A percentile compares a stretch with the other conserved stretches of the same genome.
phyloP scores from a whole-genome alignment of 2,797 vertebrate species.

The Sebastes elongatus region DNA sequence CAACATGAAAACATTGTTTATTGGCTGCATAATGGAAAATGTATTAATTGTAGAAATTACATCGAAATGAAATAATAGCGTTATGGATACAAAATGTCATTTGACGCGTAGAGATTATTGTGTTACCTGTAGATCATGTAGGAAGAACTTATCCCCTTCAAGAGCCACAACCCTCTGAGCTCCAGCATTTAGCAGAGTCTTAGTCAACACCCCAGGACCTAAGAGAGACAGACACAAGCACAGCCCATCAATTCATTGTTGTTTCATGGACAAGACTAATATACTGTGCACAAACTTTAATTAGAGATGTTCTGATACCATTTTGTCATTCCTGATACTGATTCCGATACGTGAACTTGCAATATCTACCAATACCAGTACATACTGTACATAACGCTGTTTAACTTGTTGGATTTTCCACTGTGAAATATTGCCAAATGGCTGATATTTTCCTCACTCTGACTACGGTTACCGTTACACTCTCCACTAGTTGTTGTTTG shows the following conservation, averaged over 20 bases:
- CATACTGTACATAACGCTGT: too few relatives aligned
- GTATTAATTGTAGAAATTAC: background rate
- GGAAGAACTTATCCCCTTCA: constrained; percentile 85
- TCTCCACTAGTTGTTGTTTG: too few relatives aligned
- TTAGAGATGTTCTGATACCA: too few relatives aligned
- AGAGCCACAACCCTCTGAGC: constrained; percentile 88
- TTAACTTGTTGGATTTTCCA: too few relatives aligned
- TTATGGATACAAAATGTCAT: background rate
- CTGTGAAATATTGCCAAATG: too few relatives aligned
- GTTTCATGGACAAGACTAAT: background rate
- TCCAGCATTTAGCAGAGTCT: constrained; percentile 87
- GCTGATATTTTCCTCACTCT: too few relatives aligned
- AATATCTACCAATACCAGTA: too few relatives aligned
- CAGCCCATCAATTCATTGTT: background rate
- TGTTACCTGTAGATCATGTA: constrained; percentile 87
- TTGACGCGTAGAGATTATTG: background rate
- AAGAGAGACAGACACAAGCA: constrained; percentile 19
- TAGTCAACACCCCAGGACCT: constrained; percentile 94
- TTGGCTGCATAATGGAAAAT: background rate
- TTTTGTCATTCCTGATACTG: too few relatives aligned
- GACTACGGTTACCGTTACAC: too few relatives aligned
- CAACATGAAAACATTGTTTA: constrained; percentile 2
- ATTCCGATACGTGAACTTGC: too few relatives aligned
- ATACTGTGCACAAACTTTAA: background rate
- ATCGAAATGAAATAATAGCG: background rate